phyloP scores from a whole-genome alignment of 1,140 invertebrate genomes.

The Neodiprion fabricii region DNA sequence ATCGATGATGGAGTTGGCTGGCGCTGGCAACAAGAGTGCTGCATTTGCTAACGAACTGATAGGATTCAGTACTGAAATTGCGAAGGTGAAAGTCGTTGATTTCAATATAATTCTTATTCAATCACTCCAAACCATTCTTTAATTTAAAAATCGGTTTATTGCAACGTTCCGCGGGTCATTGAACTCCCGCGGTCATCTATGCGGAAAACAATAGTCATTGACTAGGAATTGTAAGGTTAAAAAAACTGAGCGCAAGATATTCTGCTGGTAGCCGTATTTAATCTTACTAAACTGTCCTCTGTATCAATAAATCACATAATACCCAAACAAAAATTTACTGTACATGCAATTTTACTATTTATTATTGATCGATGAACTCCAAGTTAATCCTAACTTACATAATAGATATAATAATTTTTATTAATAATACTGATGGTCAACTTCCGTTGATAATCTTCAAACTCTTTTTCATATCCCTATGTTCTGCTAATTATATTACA shows the following conservation, averaged over 20 bases:
- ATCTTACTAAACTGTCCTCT: too few relatives aligned
- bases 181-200: background rate
- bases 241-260: background rate
- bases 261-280: background rate
- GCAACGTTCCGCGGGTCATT: background rate
- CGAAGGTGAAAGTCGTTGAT: slow-evolving; percentile 60
- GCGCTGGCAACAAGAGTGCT: slow-evolving; percentile 54
- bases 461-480: too few relatives aligned
- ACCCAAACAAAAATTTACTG: too few relatives aligned
- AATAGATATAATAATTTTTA: too few relatives aligned
- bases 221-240: background rate
- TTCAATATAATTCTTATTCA: background rate
- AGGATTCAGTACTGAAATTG: slow-evolving; percentile 72
- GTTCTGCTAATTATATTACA: too few relatives aligned
- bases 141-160: background rate
- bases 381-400: too few relatives aligned
- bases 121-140: background rate
- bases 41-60: slow-evolving; percentile 74
- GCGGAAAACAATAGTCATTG: background rate
- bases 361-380: too few relatives aligned
- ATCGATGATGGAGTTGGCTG: slow-evolving; percentile 63
- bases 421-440: too few relatives aligned
- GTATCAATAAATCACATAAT: too few relatives aligned
- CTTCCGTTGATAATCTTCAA: too few relatives aligned
- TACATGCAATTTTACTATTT: too few relatives aligned